A percentile compares a stretch with the other conserved stretches of the same genome.
phyloP scores from a whole-genome alignment of 2,797 vertebrate genomes.

The Coregonus sp. region DNA sequence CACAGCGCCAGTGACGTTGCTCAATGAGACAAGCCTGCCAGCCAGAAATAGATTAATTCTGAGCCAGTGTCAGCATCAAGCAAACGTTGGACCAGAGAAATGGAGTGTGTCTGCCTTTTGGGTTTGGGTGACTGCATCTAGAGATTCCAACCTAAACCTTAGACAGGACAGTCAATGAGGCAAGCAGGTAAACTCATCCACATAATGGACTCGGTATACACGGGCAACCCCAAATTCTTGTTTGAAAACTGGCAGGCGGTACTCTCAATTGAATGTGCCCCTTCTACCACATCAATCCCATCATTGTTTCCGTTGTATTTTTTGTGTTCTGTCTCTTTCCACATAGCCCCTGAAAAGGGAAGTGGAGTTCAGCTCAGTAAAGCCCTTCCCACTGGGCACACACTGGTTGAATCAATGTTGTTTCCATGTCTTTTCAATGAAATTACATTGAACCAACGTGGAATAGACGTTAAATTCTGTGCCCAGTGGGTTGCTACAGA shows the following conservation, averaged over 20 bases:
- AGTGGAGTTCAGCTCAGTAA: not conserved
- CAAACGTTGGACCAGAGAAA: slow-evolving; percentile 44
- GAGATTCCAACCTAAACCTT: slow-evolving; percentile 25
- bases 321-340: too few relatives aligned
- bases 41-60: slow-evolving; percentile 63
- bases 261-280: not conserved
- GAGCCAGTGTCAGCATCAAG: slow-evolving; percentile 59
- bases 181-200: slow-evolving; percentile 10
- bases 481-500: not conserved
- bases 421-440: too few relatives aligned
- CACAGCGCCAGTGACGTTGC: slow-evolving; percentile 47
- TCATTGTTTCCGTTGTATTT: too few relatives aligned
- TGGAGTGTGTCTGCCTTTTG: slow-evolving; percentile 43
- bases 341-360: too few relatives aligned
- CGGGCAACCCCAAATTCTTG: not conserved
- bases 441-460: too few relatives aligned
- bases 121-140: slow-evolving; percentile 49
- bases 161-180: slow-evolving; percentile 20
- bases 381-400: not conserved
- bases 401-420: too few relatives aligned
- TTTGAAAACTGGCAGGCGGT: not conserved
- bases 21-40: slow-evolving; percentile 57
- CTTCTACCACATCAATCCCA: not conserved
- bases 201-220: not conserved
- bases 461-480: too few relatives aligned